phyloP scores from a whole-genome alignment of 2,797 vertebrate species.

The Pseudochirops cupreus region DNA sequence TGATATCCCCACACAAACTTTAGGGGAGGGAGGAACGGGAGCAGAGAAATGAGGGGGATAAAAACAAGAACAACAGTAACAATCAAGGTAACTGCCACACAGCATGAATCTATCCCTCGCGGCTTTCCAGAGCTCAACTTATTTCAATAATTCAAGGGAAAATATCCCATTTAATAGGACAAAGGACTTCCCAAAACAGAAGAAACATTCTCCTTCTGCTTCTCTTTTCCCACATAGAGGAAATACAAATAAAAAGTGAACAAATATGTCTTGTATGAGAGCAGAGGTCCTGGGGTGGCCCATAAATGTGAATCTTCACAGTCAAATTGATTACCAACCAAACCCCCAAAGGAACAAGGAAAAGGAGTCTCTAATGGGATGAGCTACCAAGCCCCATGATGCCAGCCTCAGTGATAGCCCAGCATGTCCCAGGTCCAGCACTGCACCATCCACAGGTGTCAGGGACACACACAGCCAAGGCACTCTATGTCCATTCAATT shows the following conservation, averaged over 20 bases:
- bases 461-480: background rate
- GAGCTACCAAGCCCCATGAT: background rate
- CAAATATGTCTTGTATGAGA: conserved; percentile 37
- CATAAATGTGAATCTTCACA: conserved; percentile 36
- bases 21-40: background rate
- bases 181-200: conserved; percentile 59
- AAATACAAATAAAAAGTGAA: conserved; percentile 30
- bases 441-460: background rate
- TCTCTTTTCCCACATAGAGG: conserved; percentile 26
- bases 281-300: background rate
- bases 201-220: conserved; percentile 61
- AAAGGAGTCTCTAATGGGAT: background rate
- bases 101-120: background rate
- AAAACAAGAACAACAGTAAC: background rate
- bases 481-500: background rate
- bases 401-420: background rate
- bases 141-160: conserved; percentile 71
- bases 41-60: background rate
- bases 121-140: conserved; percentile 46
- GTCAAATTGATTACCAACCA: background rate
- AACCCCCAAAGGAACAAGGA: background rate
- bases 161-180: conserved; percentile 58
- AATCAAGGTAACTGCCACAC: conserved; percentile 70
- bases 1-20: background rate
- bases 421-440: background rate